Base-by-base conservation (phyloP, 35 echinoderm and acorn worm genomes). In the Nesometra sesokonis region DNA sequence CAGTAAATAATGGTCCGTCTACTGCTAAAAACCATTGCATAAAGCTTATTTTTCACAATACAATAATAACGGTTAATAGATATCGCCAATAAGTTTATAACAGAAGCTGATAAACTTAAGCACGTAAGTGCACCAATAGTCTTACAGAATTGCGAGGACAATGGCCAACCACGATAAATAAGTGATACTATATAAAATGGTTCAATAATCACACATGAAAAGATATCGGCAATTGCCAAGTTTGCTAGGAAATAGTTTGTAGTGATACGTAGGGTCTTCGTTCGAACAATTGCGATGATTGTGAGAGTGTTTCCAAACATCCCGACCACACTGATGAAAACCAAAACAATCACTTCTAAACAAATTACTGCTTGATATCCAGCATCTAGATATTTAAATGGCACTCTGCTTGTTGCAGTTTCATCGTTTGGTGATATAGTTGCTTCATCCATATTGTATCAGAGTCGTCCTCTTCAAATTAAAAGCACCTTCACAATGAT, bases 61-160 rank as follows among this genome's bases (percentile, higher is more conserved):
- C 83, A 82, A 82, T 84, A 37, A 32, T 89, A 89, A 30, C 88
- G 35, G 76, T 38, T 89, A 2, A 89, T 34, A 29, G 88, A 89
- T 3, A 89, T 89, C 32, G 27, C 88, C 39, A 36, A 84, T 34
- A 33, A 82, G 84, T 1, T 84, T 36, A 23, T 67, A 76, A 52
- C 88, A 77, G 17, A 89, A 89, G 35, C 83, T 77, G 30, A 77
- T 89, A 46, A 84, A 81, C 15, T 84, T 52, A 84, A 84, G 79
- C 47, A 89, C 77, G 27, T 82, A 37, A 5, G 27, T 46, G 11
- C 88, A 84, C 88, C 88, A 89, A 19, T 57, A 35, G 27, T 84
- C 3, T 84, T 29, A 1, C 34, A 39, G 67, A 11, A 33, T 30
- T 2, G 29, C 35, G 13, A 23, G 31, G 57, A n/a, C 29, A 37